These are phyloP conservation scores for Acromyrmex heyeri DNA, from an alignment of 1,140 invertebrate genomes.

Conservation along the genomic window DNA sequence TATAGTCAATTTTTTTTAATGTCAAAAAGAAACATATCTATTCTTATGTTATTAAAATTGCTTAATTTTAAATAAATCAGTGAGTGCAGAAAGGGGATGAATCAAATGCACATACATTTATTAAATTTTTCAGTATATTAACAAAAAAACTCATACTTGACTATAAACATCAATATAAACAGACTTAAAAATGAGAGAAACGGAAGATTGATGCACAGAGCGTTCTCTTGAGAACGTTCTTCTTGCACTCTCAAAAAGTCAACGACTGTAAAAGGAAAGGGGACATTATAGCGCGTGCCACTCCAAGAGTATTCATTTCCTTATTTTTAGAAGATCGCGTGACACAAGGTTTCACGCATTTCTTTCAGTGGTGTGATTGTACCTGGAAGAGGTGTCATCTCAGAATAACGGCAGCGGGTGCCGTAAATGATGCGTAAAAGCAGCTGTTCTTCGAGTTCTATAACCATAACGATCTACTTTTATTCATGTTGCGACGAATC, in stretches of 20 bases:
- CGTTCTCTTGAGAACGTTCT: background rate
- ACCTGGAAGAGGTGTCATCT: slow-evolving; percentile 68
- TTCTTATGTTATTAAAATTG: too few species aligned
- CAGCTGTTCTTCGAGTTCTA: slow-evolving; percentile 73
- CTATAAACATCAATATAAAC: background rate
- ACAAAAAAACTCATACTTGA: too few species aligned
- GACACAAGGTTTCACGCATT: slow-evolving; percentile 68
- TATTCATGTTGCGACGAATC: background rate
- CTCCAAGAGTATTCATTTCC: slow-evolving; percentile 42
- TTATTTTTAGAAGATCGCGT: slow-evolving; percentile 69
- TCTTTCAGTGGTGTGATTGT: slow-evolving; percentile 62
- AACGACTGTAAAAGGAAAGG: slow-evolving; percentile 38
- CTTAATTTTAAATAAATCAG: too few species aligned
- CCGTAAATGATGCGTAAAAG: slow-evolving; percentile 78
- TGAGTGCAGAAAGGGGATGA: too few species aligned
- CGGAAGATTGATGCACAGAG: background rate
- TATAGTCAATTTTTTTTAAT: too few species aligned
- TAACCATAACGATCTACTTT: slow-evolving; percentile 4
- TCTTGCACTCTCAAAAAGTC: slow-evolving; percentile 35
- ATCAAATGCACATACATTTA: too few species aligned
- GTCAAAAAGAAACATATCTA: too few species aligned
- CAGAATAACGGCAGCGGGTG: slow-evolving; percentile 65
- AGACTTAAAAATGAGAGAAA: background rate
- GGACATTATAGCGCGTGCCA: slow-evolving; percentile 66
- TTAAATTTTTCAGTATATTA: too few species aligned